A percentile compares a stretch with the other conserved stretches of the same genome.
Evolutionary conservation across 2,888 invertebrate species (phyloP).

Genomic region (Parapristionchus giblindavisi): DNA sequence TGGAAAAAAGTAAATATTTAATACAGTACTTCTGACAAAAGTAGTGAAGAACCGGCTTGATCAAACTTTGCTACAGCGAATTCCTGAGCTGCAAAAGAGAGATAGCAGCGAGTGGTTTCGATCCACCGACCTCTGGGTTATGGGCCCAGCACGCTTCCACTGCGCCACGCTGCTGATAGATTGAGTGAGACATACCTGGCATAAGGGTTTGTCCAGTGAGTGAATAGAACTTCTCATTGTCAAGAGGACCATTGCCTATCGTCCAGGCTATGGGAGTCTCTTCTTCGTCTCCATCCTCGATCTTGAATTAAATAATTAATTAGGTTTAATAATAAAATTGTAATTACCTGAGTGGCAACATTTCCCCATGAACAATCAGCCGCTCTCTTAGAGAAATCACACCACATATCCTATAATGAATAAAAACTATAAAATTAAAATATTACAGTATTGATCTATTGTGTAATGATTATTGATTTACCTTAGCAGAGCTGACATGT

Average conservation of each 20-base stretch:
- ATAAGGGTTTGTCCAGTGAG: constrained; percentile 56
- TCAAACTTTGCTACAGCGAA: constrained; percentile 62
- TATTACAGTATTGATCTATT: no score
- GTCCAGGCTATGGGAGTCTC: constrained; percentile 47
- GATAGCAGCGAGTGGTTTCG: constrained; percentile 69
- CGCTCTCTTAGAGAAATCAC: constrained; percentile 64
- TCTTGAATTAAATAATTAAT: constrained; percentile 11
- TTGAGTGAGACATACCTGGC: constrained; percentile 48
- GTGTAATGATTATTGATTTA: no score
- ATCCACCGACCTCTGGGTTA: constrained; percentile 87
- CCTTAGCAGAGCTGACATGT: constrained; percentile 61
- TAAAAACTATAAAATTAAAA: neutral
- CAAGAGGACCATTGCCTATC: constrained; percentile 64
- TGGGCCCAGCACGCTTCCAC: constrained; percentile 82
- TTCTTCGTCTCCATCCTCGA: constrained; percentile 43
- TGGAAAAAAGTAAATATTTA: neutral
- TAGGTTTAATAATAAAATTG: neutral
- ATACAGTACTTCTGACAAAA: constrained; percentile 51
- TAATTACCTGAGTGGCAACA: constrained; percentile 9
- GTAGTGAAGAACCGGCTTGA: constrained; percentile 51
- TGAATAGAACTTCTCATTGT: constrained; percentile 61
- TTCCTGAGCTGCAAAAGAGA: constrained; percentile 50
- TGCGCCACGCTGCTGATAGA: constrained; percentile 57
- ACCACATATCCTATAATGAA: constrained; percentile 58
- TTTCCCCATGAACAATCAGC: constrained; percentile 64